Evolutionary conservation across 2,888 invertebrate species (phyloP).

Genomic region (Lepidochrysops patricia): DNA sequence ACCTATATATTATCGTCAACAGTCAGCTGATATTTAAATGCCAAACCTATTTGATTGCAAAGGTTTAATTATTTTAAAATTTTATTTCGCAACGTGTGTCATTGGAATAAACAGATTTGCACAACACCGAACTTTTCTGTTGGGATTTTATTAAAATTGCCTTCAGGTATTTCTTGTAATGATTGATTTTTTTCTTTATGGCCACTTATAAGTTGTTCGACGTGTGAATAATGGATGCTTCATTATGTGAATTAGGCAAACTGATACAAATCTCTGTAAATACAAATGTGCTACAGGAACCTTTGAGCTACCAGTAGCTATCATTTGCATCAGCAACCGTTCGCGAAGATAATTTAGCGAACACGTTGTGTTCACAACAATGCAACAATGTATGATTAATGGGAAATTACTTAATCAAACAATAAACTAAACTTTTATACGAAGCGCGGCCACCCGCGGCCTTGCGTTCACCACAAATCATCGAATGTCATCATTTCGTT

Average conservation of each 20-base stretch:
- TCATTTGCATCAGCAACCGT: neutral
- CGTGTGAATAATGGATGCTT: too few species aligned
- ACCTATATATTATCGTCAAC: neutral
- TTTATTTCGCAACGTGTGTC: neutral
- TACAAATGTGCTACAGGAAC: too few species aligned
- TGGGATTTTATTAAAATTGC: neutral
- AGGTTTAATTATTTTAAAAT: neutral
- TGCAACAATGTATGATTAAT: conserved; percentile 22
- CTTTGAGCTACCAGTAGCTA: neutral
- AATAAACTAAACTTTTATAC: conserved; percentile 18
- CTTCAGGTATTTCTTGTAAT: neutral
- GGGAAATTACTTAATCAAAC: conserved; percentile 30
- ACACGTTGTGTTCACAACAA: conserved; percentile 16
- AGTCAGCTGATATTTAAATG: conserved; percentile 22
- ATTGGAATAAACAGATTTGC: neutral
- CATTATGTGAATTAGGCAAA: too few species aligned
- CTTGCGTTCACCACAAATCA: conserved; percentile 63
- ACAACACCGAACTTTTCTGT: neutral
- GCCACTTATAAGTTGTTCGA: neutral
- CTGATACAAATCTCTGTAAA: too few species aligned
- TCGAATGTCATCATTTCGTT: conserved; percentile 48
- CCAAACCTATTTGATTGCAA: conserved; percentile 15
- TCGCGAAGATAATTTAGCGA: neutral
- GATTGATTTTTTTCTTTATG: neutral
- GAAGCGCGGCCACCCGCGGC: conserved; percentile 42